These are phyloP conservation scores for Tetragonisca angustula DNA, from an alignment of 2,888 invertebrate species.

Conservation along the genomic window DNA sequence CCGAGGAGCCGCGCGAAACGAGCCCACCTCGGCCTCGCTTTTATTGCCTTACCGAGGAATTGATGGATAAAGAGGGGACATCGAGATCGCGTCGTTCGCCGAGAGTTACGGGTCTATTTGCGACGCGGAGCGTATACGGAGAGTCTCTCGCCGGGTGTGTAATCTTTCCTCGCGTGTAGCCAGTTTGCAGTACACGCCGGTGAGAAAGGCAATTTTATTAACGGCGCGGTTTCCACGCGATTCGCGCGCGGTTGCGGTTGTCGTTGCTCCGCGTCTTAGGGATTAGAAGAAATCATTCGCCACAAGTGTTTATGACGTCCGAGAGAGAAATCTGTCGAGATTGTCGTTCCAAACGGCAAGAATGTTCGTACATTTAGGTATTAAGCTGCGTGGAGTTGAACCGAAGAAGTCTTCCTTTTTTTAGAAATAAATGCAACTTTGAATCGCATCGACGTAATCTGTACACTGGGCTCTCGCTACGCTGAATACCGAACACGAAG, in stretches of 20 bases:
- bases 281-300: neutral
- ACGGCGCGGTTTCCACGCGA: neutral
- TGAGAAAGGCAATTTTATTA: constrained; percentile 33
- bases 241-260: neutral
- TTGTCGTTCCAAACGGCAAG: neutral
- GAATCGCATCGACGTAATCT: no score
- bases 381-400: no score
- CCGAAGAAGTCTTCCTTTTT: no score
- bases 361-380: neutral
- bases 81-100: neutral
- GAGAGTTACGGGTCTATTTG: constrained; percentile 46
- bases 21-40: constrained; percentile 6
- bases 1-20: constrained; percentile 21
- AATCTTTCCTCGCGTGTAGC: constrained; percentile 9
- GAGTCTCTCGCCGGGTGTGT: neutral
- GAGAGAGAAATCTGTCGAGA: neutral
- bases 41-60: constrained; percentile 35
- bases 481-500: no score
- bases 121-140: neutral
- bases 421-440: no score
- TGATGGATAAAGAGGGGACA: constrained; percentile 42
- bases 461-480: no score
- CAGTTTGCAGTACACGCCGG: constrained; percentile 9
- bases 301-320: neutral
- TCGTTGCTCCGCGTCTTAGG: neutral